Percentiles rank a stretch among this genome's conserved stretches.
Conservation (phyloP, 1,140 invertebrate genomes). For the Aphaenogaster ashmeadi region DNA sequence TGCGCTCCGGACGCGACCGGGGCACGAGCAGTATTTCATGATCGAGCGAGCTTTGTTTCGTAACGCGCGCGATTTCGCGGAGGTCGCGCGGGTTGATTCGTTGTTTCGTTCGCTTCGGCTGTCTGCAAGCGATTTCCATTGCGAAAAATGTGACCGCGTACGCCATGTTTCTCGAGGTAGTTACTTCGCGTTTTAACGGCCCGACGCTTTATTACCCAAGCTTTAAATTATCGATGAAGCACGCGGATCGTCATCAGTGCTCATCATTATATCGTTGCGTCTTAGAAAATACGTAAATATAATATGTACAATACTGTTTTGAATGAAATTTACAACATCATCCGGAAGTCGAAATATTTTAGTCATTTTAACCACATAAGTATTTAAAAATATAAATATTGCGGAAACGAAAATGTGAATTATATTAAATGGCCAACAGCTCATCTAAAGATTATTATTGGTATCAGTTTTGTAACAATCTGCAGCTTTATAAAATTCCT, state of each 20-base stretch:
- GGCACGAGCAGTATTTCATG: conserved; percentile 79
- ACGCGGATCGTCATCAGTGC: not conserved
- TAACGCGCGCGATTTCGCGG: conserved; percentile 65
- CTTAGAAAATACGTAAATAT: not conserved
- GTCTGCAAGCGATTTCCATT: conserved; percentile 47
- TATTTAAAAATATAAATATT: not conserved
- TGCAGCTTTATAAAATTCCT: not conserved
- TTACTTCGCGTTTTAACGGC: conserved; percentile 58
- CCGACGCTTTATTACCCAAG: conserved; percentile 36
- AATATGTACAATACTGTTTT: not conserved
- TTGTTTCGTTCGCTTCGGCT: conserved; percentile 53
- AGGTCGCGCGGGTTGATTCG: conserved; percentile 64
- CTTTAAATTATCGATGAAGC: conserved; percentile 26
- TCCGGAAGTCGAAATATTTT: not conserved
- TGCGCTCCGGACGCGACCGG: conserved; percentile 61
- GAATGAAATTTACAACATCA: not conserved
- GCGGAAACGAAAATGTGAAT: not conserved
- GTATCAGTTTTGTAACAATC: not conserved
- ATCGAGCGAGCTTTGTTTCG: conserved; percentile 82
- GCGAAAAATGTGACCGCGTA: conserved; percentile 54
- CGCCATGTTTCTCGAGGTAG: conserved; percentile 30
- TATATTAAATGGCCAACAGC: not conserved
- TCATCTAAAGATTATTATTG: not conserved
- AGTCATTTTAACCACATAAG: not conserved
- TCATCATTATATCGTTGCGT: not conserved